Conservation (phyloP, 1,140 invertebrate genomes). For the Drosophila mauritiana region DNA sequence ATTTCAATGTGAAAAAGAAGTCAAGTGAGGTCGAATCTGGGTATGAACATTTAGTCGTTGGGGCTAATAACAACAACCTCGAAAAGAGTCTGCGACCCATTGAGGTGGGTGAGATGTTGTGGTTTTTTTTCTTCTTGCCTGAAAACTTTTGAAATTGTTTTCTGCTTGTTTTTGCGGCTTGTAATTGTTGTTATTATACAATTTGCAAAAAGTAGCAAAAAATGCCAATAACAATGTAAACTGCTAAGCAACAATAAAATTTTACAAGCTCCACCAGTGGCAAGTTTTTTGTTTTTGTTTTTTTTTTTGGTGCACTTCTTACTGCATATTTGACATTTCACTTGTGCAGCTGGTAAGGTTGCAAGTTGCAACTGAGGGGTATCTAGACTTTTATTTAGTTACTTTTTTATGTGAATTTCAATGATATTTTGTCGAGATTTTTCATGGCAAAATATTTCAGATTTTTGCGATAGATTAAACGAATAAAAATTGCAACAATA, state of each 20-base stretch:
- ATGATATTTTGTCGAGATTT: conserved; percentile 66
- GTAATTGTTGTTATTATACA: conserved; percentile 79
- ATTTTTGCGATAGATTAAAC: conserved; percentile 50
- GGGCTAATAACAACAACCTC: conserved; percentile 75
- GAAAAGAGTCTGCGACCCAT: conserved; percentile 36
- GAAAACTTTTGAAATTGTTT: conserved; percentile 69
- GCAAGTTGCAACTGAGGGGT: conserved; percentile 15
- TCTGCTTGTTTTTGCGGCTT: conserved; percentile 69
- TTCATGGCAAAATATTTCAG: conserved; percentile 70
- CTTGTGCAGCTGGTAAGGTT: conserved; percentile 37
- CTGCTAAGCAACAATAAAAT: conserved; percentile 54
- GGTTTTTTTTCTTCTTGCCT: conserved; percentile 51
- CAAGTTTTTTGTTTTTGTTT: conserved; percentile 13
- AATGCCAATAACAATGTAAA: conserved; percentile 59
- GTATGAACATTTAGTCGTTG: conserved; percentile 67
- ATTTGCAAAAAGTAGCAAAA: conserved; percentile 52
- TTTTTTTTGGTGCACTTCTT: conserved; percentile 37
- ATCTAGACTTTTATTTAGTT: conserved; percentile 12
- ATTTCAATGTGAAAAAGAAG: conserved; percentile 78
- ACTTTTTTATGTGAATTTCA: conserved; percentile 24
- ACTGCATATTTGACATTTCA: conserved; percentile 80
- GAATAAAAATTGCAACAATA: conserved; percentile 5
- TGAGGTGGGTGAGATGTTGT: conserved; percentile 50
- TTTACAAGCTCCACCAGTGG: conserved; percentile 37
- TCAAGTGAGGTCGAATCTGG: conserved; percentile 77